Conservation (phyloP, 2,888 invertebrate genomes). For the Idaea aversata region DNA sequence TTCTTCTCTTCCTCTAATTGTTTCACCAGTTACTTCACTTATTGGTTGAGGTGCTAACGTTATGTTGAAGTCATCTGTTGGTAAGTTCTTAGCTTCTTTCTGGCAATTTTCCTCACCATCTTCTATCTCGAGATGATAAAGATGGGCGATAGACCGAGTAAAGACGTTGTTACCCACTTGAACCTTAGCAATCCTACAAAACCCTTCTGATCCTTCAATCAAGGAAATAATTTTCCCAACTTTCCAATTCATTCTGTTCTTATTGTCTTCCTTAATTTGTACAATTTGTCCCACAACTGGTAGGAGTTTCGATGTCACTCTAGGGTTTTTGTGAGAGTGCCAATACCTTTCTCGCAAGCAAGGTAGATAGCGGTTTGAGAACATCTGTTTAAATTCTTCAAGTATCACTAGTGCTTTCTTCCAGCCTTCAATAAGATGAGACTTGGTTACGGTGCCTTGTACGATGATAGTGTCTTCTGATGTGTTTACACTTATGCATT, state of each 20-base stretch:
- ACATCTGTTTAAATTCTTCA: slow-evolving; percentile 27
- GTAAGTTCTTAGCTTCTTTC: no score
- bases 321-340: slow-evolving; percentile 10
- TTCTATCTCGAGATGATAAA: no score
- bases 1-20: no score
- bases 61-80: no score
- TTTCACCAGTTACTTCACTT: no score
- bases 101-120: not conserved
- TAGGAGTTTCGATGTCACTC: no score
- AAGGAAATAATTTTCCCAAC: slow-evolving; percentile 21
- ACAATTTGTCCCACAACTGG: slow-evolving; percentile 4
- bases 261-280: no score
- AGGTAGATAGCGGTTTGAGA: slow-evolving; percentile 13
- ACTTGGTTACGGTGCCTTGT: slow-evolving; percentile 13
- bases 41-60: no score
- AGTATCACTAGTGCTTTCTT: slow-evolving; percentile 15
- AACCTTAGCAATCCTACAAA: slow-evolving; percentile 3
- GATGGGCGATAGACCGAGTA: no score
- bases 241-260: slow-evolving; percentile 18
- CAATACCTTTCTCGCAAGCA: slow-evolving; percentile 11
- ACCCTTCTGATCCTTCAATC: slow-evolving; percentile 15
- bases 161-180: no score
- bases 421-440: slow-evolving; percentile 18
- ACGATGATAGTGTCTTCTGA: not conserved
- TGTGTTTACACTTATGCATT: not conserved